Conservation (phyloP, 2,888 invertebrate species). For the Scaptomyza flava region DNA sequence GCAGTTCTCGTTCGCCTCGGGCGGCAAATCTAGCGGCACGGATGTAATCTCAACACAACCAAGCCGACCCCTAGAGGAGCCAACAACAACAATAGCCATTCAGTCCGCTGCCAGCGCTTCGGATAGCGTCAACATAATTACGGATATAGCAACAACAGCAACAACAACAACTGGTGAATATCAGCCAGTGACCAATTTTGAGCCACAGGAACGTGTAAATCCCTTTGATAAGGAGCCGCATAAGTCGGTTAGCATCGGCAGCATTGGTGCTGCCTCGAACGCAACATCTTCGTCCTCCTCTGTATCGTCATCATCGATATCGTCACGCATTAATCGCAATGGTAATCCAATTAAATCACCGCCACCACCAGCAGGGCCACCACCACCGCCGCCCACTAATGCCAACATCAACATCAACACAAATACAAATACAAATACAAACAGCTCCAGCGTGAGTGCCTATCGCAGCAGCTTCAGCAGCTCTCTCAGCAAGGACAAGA, state of each 20-base stretch:
- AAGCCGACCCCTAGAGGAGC: constrained; percentile 61
- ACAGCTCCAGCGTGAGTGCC: constrained; percentile 56
- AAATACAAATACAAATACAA: constrained; percentile 40
- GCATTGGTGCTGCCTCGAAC: constrained; percentile 68
- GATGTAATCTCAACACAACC: constrained; percentile 82
- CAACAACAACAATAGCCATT: constrained; percentile 48
- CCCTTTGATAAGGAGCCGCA: constrained; percentile 83
- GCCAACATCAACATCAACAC: constrained; percentile 50
- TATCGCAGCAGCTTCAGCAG: constrained; percentile 77
- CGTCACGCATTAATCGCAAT: constrained; percentile 80
- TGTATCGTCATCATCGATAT: constrained; percentile 80
- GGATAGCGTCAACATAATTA: constrained; percentile 72
- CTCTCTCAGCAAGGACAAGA: constrained; percentile 68
- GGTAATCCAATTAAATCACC: constrained; percentile 79
- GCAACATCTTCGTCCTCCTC: constrained; percentile 77
- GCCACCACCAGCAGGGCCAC: constrained; percentile 79
- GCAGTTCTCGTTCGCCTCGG: constrained; percentile 82
- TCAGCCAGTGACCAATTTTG: constrained; percentile 83
- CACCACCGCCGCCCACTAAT: constrained; percentile 76
- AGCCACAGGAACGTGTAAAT: constrained; percentile 84
- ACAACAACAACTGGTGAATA: constrained; percentile 53
- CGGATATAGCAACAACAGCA: constrained; percentile 54
- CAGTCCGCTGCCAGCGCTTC: constrained; percentile 83
- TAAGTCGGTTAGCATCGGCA: constrained; percentile 58
- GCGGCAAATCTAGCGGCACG: constrained; percentile 64